These are phyloP conservation scores for Poecile montanus DNA, from an alignment of 2,797 vertebrate species.

Conservation along the genomic window DNA sequence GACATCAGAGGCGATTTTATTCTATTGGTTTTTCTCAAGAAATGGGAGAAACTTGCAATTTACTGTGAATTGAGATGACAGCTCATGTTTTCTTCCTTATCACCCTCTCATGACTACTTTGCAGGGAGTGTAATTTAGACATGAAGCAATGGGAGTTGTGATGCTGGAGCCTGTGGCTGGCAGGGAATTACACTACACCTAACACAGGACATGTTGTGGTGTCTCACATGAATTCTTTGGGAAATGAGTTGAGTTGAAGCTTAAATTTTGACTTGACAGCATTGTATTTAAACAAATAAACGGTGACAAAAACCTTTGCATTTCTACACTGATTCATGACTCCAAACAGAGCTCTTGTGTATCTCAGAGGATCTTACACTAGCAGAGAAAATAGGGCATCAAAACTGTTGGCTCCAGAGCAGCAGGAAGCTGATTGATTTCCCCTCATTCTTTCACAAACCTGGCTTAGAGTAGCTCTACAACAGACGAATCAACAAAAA, in stretches of 20 bases:
- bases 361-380: background rate
- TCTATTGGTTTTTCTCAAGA: background rate
- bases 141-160: background rate
- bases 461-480: constrained; percentile 36
- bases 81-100: background rate
- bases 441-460: constrained; percentile 21
- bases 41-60: background rate
- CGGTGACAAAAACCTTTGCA: background rate
- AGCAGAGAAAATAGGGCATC: background rate
- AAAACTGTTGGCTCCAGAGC: constrained; percentile 18
- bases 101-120: background rate
- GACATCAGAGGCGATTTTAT: background rate
- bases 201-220: background rate
- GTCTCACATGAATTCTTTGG: background rate
- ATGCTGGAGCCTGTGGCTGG: background rate
- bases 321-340: background rate
- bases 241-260: background rate
- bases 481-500: constrained; percentile 20
- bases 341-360: background rate
- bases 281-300: constrained; percentile 21
- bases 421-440: constrained; percentile 44
- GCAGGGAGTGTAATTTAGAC: background rate
- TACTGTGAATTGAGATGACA: background rate
- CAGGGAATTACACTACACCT: background rate
- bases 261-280: constrained; percentile 36